Percentiles rank a stretch among this genome's conserved stretches.
Conservation (phyloP, 2,113 vertebrate genomes). For the Nyctereutes procyonoides region DNA sequence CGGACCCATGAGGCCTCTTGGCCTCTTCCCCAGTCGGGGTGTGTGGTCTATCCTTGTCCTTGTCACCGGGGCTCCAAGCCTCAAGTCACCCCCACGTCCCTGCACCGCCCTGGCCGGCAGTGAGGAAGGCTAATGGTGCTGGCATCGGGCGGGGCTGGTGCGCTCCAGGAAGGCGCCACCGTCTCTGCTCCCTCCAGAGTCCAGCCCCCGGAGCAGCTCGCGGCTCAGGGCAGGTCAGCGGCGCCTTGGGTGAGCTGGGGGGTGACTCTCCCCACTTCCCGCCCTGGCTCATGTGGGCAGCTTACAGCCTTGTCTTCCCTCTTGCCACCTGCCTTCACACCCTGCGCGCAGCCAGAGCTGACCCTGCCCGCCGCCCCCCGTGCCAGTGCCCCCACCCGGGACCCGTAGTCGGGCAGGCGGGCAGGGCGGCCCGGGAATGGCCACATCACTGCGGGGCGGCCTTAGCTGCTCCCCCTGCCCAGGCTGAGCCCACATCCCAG, state of each 20-base stretch:
- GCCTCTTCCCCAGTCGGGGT: neutral
- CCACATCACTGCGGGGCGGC: rapidly evolving
- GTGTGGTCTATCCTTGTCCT: neutral
- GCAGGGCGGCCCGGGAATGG: neutral
- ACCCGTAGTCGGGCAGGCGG: neutral
- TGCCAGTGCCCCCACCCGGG: neutral
- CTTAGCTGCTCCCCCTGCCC: neutral
- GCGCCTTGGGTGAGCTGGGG: rapidly evolving
- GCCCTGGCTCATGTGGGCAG: neutral
- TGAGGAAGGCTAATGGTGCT: neutral
- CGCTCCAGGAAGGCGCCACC: no score
- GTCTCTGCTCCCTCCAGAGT: no score
- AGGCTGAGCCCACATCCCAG: neutral
- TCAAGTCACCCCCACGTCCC: neutral
- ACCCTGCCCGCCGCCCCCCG: neutral
- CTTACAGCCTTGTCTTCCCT: neutral
- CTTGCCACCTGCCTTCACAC: neutral
- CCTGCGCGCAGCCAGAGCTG: neutral
- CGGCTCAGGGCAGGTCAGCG: neutral
- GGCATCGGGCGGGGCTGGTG: no score
- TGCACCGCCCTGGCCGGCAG: neutral
- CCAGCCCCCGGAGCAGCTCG: neutral
- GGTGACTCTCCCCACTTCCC: rapidly evolving
- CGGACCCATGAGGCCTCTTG: neutral
- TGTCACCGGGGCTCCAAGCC: neutral